Evolutionary conservation across 2,797 vertebrate genomes (phyloP).

Genomic region (Denticeps clupeoides): DNA sequence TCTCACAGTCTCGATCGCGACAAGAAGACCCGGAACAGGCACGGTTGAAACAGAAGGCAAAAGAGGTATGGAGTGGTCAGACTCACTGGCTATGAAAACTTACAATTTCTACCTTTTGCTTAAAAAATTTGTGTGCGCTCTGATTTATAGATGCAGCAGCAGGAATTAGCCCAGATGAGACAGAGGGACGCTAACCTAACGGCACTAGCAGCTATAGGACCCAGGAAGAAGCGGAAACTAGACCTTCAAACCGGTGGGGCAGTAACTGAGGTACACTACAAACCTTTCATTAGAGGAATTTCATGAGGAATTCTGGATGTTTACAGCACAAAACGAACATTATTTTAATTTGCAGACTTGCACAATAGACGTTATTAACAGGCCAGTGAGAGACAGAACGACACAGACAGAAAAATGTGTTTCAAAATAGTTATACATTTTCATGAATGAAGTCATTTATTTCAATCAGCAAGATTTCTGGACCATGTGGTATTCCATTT

Average conservation of each 20-base stretch:
- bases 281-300: background rate
- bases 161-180: slow-evolving; percentile 86
- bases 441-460: too few species aligned
- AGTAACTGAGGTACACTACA: slow-evolving; percentile 66
- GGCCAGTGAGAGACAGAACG: too few species aligned
- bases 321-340: too few species aligned
- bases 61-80: slow-evolving; percentile 67
- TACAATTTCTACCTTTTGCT: background rate
- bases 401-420: too few species aligned
- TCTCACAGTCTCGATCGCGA: slow-evolving; percentile 77
- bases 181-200: slow-evolving; percentile 91
- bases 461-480: too few species aligned
- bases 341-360: too few species aligned
- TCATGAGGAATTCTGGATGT: too few species aligned
- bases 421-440: too few species aligned
- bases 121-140: background rate
- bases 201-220: slow-evolving; percentile 85
- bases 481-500: too few species aligned
- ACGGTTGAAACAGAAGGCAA: slow-evolving; percentile 88
- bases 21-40: slow-evolving; percentile 93
- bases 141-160: slow-evolving; percentile 83
- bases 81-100: background rate
- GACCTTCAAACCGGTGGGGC: slow-evolving; percentile 71
- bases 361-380: too few species aligned
- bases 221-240: slow-evolving; percentile 83